phyloP scores from a whole-genome alignment of 2,113 vertebrate species.

The Hymenochirus boettgeri region DNA sequence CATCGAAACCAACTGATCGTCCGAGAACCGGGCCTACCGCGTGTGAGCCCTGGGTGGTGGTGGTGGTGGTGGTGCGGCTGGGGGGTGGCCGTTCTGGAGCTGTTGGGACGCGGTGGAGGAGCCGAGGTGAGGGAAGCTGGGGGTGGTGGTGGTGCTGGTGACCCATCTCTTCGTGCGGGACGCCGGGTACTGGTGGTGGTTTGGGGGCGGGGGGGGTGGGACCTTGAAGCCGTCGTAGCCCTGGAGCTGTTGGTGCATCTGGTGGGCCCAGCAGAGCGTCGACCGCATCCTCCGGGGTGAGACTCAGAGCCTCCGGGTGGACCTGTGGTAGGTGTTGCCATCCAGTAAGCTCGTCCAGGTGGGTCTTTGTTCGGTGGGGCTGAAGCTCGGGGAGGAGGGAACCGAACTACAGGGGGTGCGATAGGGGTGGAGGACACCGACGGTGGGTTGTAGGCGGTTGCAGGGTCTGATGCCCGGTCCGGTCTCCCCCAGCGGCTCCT shows the following conservation, averaged over 20 bases:
- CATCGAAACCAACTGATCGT: slow-evolving; percentile 98
- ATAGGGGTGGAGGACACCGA: slow-evolving; percentile 97
- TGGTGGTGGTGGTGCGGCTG: slow-evolving; percentile 69
- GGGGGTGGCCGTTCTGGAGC: slow-evolving; percentile 82
- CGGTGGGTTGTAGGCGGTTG: slow-evolving; percentile 88
- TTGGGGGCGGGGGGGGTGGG: slow-evolving; percentile 76
- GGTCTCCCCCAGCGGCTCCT: slow-evolving; percentile 86
- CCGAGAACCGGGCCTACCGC: slow-evolving; percentile 95
- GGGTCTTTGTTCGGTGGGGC: slow-evolving; percentile 96
- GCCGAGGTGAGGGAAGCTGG: slow-evolving; percentile 76
- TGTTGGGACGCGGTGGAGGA: slow-evolving; percentile 79
- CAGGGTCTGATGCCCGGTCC: slow-evolving; percentile 83
- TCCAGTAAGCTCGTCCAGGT: slow-evolving; percentile 99
- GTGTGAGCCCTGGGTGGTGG: slow-evolving; percentile 74
- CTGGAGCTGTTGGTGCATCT: slow-evolving; percentile 88
- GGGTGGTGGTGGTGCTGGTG: too few species aligned
- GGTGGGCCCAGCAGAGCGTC: slow-evolving; percentile 95
- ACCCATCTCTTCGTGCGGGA: slow-evolving; percentile 84
- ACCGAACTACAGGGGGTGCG: slow-evolving; percentile 97
- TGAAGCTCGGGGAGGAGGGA: slow-evolving; percentile 97
- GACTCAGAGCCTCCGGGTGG: slow-evolving; percentile 91
- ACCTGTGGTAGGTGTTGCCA: slow-evolving; percentile 92
- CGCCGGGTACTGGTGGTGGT: slow-evolving; percentile 77
- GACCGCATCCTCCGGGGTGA: slow-evolving; percentile 96
- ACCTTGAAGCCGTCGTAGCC: slow-evolving; percentile 86